These are phyloP conservation scores for Crepidodera aurea DNA, from an alignment of 2,888 invertebrate genomes.

Conservation along the genomic window DNA sequence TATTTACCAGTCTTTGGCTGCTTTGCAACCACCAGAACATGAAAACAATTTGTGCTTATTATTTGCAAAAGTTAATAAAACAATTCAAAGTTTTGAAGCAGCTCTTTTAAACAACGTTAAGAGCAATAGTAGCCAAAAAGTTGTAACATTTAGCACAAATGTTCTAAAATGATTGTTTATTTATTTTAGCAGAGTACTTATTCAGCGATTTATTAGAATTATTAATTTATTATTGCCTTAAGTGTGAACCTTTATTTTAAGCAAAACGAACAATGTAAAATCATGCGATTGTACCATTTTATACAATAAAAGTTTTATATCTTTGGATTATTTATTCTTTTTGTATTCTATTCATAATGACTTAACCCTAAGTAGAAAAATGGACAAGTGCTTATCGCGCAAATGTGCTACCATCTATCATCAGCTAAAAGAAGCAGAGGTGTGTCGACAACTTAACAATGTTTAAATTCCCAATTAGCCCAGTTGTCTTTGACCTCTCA, in stretches of 20 bases:
- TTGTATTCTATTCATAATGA: too few relatives aligned
- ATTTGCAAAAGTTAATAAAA: constrained; percentile 58
- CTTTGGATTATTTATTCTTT: too few relatives aligned
- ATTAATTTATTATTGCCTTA: neutral
- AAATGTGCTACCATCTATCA: too few relatives aligned
- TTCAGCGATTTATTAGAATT: neutral
- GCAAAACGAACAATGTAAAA: too few relatives aligned
- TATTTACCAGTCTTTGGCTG: constrained; percentile 54
- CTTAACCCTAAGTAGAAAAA: too few relatives aligned
- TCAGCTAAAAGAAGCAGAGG: too few relatives aligned
- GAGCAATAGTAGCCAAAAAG: constrained; percentile 49
- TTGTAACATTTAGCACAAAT: constrained; percentile 53
- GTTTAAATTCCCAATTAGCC: too few relatives aligned
- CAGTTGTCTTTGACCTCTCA: too few relatives aligned
- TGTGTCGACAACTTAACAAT: too few relatives aligned
- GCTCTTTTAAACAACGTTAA: constrained; percentile 52
- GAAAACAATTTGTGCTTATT: constrained; percentile 57
- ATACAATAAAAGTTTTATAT: too few relatives aligned
- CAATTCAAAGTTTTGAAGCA: constrained; percentile 57
- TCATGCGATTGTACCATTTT: too few relatives aligned
- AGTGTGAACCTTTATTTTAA: neutral
- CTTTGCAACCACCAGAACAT: constrained; percentile 53
- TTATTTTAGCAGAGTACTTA: neutral
- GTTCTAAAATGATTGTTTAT: constrained; percentile 10
- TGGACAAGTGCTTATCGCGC: too few relatives aligned